phyloP scores from a whole-genome alignment of 2,113 vertebrate species.

The Hippocampus mohnikei region DNA sequence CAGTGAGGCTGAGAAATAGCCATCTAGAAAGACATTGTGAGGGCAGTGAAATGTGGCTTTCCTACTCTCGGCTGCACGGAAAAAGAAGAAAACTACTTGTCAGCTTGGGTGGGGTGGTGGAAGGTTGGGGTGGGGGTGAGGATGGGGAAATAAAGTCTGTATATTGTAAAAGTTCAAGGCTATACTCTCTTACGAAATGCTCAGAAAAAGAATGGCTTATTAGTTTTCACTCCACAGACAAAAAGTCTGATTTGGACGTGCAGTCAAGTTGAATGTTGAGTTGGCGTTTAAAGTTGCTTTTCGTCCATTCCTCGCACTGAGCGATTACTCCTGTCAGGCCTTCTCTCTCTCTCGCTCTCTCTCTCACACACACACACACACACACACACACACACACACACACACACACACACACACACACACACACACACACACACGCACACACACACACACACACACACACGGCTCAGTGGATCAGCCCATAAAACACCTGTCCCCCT shows the following conservation, averaged over 20 bases:
- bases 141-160: constrained; percentile 44
- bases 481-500: constrained; percentile 68
- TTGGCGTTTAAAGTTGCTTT: constrained; percentile 60
- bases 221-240: constrained; percentile 62
- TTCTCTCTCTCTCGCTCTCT: constrained; percentile 2
- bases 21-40: constrained; percentile 68
- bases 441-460: constrained; percentile 23
- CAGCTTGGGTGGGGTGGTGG: constrained; percentile 43
- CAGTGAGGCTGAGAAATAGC: constrained; percentile 70
- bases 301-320: constrained; percentile 65
- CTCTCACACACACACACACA: constrained; percentile 19
- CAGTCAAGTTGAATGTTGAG: constrained; percentile 71
- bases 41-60: constrained; percentile 67
- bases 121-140: constrained; percentile 16
- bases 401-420: constrained; percentile 32
- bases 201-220: constrained; percentile 68
- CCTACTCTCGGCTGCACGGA: constrained; percentile 45
- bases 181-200: constrained; percentile 72
- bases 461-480: constrained; percentile 2
- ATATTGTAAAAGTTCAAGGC: constrained; percentile 56
- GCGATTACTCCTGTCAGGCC: constrained; percentile 71
- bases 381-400: constrained; percentile 22
- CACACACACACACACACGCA: constrained; percentile 18
- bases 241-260: constrained; percentile 71
- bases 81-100: constrained; percentile 70